Evolutionary conservation across 1,140 invertebrate species (phyloP).

Genomic region (Drosophila orosa): DNA sequence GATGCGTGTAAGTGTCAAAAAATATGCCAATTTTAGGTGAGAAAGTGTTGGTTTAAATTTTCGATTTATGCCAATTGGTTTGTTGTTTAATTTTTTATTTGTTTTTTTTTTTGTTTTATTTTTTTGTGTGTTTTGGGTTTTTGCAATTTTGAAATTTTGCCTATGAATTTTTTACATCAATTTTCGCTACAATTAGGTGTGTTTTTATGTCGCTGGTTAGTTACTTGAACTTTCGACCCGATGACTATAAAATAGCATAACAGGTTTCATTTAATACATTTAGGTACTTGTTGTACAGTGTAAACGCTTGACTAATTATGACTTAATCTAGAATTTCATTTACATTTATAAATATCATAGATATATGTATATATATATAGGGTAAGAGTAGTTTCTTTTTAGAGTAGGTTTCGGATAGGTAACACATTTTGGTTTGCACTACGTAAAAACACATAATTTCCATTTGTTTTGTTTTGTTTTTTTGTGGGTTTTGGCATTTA

Average conservation of each 20-base stretch:
- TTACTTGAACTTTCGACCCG: constrained; percentile 61
- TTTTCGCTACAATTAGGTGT: constrained; percentile 55
- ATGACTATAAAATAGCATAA: constrained; percentile 73
- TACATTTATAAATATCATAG: constrained; percentile 64
- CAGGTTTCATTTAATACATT: constrained; percentile 72
- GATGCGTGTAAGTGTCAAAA: constrained; percentile 16
- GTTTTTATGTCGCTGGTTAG: constrained; percentile 54
- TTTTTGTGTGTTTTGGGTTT: constrained; percentile 15
- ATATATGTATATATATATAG: constrained; percentile 55
- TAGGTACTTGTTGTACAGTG: constrained; percentile 58
- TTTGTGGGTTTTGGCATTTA: constrained; percentile 36
- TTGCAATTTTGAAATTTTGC: constrained; percentile 47
- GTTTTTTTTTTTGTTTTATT: constrained; percentile 14
- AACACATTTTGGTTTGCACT: constrained; percentile 36
- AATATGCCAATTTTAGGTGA: constrained; percentile 50
- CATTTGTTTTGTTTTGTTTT: constrained; percentile 22
- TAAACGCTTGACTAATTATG: constrained; percentile 61
- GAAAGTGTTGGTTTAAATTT: constrained; percentile 31
- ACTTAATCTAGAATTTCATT: constrained; percentile 68
- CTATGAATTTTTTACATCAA: constrained; percentile 57
- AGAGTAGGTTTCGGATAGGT: constrained; percentile 52
- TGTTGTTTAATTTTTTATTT: constrained; percentile 48
- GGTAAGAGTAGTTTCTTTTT: constrained; percentile 49
- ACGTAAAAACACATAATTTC: constrained; percentile 28
- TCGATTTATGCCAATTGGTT: constrained; percentile 57